phyloP scores from a whole-genome alignment of 2,888 invertebrate species.

The Pristionchus japonicus region DNA sequence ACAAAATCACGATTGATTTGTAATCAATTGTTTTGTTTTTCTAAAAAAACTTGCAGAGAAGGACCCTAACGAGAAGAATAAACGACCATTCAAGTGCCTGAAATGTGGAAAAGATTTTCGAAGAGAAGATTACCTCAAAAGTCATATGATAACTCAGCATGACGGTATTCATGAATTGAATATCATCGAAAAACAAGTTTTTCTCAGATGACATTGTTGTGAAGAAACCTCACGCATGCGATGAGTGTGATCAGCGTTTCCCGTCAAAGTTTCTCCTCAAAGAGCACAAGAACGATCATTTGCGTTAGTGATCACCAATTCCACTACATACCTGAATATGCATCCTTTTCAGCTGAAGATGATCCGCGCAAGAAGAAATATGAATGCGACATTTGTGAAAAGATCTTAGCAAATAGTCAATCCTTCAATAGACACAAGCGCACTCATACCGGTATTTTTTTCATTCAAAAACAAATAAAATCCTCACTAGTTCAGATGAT shows the following conservation, averaged over 20 bases:
- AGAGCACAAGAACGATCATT: too few relatives aligned
- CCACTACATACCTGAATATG: neutral
- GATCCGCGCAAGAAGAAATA: neutral
- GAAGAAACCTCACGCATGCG: too few relatives aligned
- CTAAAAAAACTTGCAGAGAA: neutral
- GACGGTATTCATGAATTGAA: neutral
- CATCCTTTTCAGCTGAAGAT: neutral
- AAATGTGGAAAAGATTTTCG: neutral
- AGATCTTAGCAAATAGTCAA: neutral
- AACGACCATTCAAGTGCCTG: neutral
- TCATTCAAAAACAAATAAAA: neutral
- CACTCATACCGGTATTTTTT: neutral
- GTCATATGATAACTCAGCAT: neutral
- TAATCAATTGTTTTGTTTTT: too few relatives aligned
- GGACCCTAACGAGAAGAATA: neutral
- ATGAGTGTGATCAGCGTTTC: too few relatives aligned
- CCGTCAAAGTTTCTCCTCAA: too few relatives aligned
- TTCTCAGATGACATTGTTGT: neutral
- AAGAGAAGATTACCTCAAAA: neutral
- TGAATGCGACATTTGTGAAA: neutral
- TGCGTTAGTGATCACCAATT: too few relatives aligned
- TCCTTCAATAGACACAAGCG: neutral
- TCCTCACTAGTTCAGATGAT: neutral
- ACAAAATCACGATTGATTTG: too few relatives aligned
- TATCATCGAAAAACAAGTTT: neutral